Percentiles rank a stretch among this genome's conserved stretches.
Evolutionary conservation across 2,888 invertebrate genomes (phyloP).

Genomic region (Phanerotoma sp.): DNA sequence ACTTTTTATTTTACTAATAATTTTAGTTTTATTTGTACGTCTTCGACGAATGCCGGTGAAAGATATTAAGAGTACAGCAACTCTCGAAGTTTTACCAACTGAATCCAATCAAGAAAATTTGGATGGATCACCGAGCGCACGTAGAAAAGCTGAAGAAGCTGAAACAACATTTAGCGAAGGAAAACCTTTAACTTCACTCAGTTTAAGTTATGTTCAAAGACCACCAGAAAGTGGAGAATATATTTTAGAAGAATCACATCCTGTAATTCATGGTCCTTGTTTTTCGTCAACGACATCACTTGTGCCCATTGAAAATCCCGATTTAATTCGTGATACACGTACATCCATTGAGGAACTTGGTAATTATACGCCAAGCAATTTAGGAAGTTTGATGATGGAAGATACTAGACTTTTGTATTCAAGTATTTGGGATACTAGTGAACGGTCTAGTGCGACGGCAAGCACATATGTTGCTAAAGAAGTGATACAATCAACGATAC

Average conservation of each 20-base stretch:
- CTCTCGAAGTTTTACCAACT: slow-evolving; percentile 33
- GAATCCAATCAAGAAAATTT: slow-evolving; percentile 17
- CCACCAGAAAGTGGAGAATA: slow-evolving; percentile 33
- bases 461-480: slow-evolving; percentile 71
- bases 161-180: slow-evolving; percentile 44
- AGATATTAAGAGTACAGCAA: slow-evolving; percentile 74
- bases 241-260: slow-evolving; percentile 33
- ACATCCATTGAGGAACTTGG: slow-evolving; percentile 53
- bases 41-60: slow-evolving; percentile 72
- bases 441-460: slow-evolving; percentile 64
- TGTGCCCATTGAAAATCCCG: slow-evolving; percentile 77
- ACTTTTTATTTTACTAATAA: slow-evolving; percentile 71
- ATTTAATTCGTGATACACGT: slow-evolving; percentile 78
- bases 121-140: slow-evolving; percentile 57
- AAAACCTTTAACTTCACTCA: slow-evolving; percentile 48
- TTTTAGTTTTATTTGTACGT: slow-evolving; percentile 73
- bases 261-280: slow-evolving; percentile 63
- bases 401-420: slow-evolving; percentile 65
- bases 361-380: slow-evolving; percentile 62
- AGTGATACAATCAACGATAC: slow-evolving; percentile 38
- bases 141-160: slow-evolving; percentile 45
- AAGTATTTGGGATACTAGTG: slow-evolving; percentile 71
- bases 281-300: slow-evolving; percentile 74
- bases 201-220: slow-evolving; percentile 50
- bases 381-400: slow-evolving; percentile 38